Evolutionary conservation across 2,888 invertebrate species (phyloP), one percentile per base, ranked within the genome.

Genomic region (Pachycephus smyrnensis): DNA sequence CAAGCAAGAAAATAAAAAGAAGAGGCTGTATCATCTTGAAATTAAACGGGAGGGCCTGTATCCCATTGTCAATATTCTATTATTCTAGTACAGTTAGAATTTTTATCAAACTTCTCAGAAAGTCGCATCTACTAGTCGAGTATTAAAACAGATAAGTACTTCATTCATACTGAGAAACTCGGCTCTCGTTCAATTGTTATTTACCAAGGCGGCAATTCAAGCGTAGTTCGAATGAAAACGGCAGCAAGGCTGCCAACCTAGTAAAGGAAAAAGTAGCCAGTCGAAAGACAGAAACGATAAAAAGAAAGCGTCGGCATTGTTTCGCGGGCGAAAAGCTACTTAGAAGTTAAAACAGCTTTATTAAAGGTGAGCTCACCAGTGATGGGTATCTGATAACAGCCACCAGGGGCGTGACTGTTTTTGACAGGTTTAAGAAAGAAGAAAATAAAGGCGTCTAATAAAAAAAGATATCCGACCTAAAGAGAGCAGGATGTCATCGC

Each of bases 331-430:
- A 82, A 23, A 82, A 85, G 85, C 84, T 84, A 85, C 86, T 88
- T 89, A 85, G 88, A 89, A 87, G 87, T 89, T 88, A 85, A 88
- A 84, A 84, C 78, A 85, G 85, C 80, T 82, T 84, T 82, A 79
- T 84, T 83, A 83, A 79, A 79, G 82, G 77, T 76, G 79, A 80
- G 69, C 32, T 33, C 78, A 68, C 33, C 55, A 9, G 23, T 23
- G 55, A 55, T 55, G 55, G 23, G 55, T 55, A 23, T 23, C 40
- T 1, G 55, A 23, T 9, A 55, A 23, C 9, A 9, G 55, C 55
- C 9, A 15, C 55, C 6, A 9, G 55, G 23, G 55, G 6, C 55
- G 55, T 23, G 1, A 23, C 55, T 55, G 55, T 23, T 6, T 40
- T 1, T 55, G 55, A 55, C 55, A 55, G 55, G 1, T 55, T 23